Percentiles rank a stretch among this genome's conserved stretches.
Conservation (phyloP, 2,113 vertebrate genomes). For the Dasypus novemcinctus region DNA sequence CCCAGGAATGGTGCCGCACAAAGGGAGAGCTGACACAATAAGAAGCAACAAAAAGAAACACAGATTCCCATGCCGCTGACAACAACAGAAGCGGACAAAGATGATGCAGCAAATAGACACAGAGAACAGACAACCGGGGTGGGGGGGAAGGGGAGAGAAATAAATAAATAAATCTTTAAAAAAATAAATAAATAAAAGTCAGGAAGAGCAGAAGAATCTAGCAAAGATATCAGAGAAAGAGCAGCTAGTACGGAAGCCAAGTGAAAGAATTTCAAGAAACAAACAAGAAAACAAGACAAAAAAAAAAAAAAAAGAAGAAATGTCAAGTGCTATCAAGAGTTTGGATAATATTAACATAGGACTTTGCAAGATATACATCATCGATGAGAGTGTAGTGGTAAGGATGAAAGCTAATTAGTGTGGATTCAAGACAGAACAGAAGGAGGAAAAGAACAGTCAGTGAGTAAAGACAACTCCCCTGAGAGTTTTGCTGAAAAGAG, state of each 20-base stretch:
- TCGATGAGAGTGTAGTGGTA: not conserved
- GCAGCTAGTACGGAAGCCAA: not conserved
- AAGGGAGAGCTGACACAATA: too few relatives aligned
- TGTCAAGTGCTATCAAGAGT: not conserved
- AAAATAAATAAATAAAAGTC: too few relatives aligned
- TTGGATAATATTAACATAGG: not conserved
- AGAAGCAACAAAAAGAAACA: too few relatives aligned
- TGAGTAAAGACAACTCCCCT: not conserved
- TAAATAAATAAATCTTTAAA: too few relatives aligned
- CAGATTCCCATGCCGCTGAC: too few relatives aligned
- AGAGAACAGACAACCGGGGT: too few relatives aligned
- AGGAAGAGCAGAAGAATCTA: not conserved
- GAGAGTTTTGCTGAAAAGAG: not conserved
- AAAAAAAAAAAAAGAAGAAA: not conserved
- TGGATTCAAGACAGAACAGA: not conserved
- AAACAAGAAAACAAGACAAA: too few relatives aligned
- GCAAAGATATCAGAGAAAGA: not conserved
- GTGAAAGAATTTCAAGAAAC: not conserved
- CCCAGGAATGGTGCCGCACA: too few relatives aligned
- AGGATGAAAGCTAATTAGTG: not conserved
- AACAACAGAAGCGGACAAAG: too few relatives aligned
- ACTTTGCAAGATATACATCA: not conserved
- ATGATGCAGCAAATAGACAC: too few relatives aligned
- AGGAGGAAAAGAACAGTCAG: not conserved
- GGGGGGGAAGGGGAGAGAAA: too few relatives aligned